These are phyloP conservation scores for Hydra vulgaris DNA, from an alignment of 30 jellyfish, hydroid and myxozoan genomes.

Conservation along the genomic window DNA sequence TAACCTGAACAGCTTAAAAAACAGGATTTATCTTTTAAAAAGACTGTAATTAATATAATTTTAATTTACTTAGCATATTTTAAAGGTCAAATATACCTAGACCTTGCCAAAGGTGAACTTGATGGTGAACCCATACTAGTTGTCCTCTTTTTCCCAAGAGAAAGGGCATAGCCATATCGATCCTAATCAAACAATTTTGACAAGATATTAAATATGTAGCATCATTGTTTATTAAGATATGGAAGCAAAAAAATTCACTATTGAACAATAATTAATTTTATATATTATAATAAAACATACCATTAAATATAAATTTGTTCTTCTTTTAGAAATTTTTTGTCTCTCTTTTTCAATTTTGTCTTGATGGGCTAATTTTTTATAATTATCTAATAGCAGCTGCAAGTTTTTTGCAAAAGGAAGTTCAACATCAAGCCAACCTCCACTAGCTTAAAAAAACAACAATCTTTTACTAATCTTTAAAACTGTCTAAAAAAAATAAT, in stretches of 20 bases:
- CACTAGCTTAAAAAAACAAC: constrained; percentile 59
- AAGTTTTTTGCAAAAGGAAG: constrained; percentile 60
- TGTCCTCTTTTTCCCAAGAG: constrained; percentile 70
- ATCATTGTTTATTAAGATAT: too few relatives aligned
- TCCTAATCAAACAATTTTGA: constrained; percentile 38
- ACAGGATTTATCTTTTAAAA: too few relatives aligned
- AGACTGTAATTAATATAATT: too few relatives aligned
- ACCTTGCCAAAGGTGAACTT: constrained; percentile 1
- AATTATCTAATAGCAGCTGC: constrained; percentile 56
- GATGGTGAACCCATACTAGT: constrained; percentile 39
- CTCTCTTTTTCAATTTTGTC: constrained; percentile 66
- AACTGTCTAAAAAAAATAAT: neutral
- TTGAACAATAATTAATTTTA: too few relatives aligned
- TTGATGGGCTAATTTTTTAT: constrained; percentile 85
- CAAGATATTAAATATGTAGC: too few relatives aligned
- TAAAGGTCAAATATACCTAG: constrained; percentile 10
- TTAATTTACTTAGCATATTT: neutral
- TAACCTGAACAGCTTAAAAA: neutral
- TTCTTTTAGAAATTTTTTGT: constrained; percentile 52
- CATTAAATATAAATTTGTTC: constrained; percentile 60
- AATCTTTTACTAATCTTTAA: neutral
- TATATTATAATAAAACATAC: constrained; percentile 15
- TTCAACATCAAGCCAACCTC: constrained; percentile 92
- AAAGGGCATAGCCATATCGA: constrained; percentile 64
- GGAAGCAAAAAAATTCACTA: too few relatives aligned